These are phyloP conservation scores for Porites australiensis DNA, from an alignment of 64 coral and sea anemone species.

Conservation along the genomic window DNA sequence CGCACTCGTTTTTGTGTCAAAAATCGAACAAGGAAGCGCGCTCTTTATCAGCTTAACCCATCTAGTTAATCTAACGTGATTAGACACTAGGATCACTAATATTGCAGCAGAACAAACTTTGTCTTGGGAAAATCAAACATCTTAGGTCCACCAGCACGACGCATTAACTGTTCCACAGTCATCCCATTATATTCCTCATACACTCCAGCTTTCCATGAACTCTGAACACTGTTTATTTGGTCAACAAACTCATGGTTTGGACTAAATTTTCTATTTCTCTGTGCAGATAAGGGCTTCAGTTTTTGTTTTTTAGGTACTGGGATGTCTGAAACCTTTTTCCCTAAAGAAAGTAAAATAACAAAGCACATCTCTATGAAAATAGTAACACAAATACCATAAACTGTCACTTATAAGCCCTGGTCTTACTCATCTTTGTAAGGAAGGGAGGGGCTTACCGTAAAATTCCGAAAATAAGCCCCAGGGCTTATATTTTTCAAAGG, in stretches of 20 bases:
- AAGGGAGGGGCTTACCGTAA: too few species aligned
- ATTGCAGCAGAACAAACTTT: slow-evolving; percentile 20
- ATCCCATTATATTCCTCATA: slow-evolving; percentile 79
- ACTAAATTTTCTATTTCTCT: slow-evolving; percentile 40
- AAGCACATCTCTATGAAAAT: neutral
- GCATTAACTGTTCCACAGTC: slow-evolving; percentile 73
- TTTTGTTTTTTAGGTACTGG: slow-evolving; percentile 28
- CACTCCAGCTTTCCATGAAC: slow-evolving; percentile 66
- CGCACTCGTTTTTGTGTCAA: too few species aligned
- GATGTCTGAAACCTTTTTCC: slow-evolving; percentile 56
- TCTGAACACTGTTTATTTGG: slow-evolving; percentile 71
- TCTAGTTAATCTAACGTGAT: too few species aligned
- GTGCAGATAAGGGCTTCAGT: neutral
- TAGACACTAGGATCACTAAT: too few species aligned
- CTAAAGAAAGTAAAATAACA: slow-evolving; percentile 2
- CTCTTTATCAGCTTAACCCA: too few species aligned
- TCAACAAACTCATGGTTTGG: slow-evolving; percentile 66
- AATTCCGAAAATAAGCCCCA: too few species aligned
- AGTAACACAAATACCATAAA: neutral
- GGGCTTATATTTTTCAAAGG: too few species aligned
- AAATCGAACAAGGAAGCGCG: too few species aligned
- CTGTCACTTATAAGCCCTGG: too few species aligned
- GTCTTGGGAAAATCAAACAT: slow-evolving; percentile 52
- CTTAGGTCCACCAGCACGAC: slow-evolving; percentile 61
- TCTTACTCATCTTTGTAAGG: too few species aligned